Evolutionary conservation across 2,113 vertebrate species (phyloP).

Genomic region (Garra rufa): DNA sequence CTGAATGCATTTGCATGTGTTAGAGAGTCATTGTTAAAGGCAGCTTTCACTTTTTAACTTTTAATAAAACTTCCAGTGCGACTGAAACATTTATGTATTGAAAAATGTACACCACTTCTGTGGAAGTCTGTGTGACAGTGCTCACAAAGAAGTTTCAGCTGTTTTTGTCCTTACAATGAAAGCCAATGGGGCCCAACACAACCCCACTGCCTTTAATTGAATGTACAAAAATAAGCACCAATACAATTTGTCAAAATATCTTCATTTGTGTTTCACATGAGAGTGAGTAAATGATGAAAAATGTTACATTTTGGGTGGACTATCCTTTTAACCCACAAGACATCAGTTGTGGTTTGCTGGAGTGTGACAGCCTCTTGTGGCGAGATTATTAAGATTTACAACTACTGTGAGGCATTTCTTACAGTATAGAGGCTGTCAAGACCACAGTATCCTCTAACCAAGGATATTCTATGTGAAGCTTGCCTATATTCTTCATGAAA

Average conservation of each 20-base stretch:
- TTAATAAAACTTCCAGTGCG: slow-evolving; percentile 1
- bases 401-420: neutral
- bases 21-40: neutral
- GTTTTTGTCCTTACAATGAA: neutral
- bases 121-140: neutral
- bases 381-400: slow-evolving; percentile 13
- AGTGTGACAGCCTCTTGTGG: neutral
- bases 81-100: no score
- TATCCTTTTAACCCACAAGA: neutral
- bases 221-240: neutral
- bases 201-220: neutral
- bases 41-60: neutral
- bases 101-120: slow-evolving; percentile 5
- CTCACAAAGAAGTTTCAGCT: neutral
- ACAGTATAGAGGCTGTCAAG: neutral
- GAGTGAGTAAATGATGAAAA: neutral
- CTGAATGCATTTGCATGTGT: neutral
- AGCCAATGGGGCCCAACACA: neutral
- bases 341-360: neutral
- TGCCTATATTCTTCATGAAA: neutral
- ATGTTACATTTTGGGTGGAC: neutral
- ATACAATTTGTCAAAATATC: neutral
- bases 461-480: neutral
- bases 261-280: neutral
- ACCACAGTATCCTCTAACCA: neutral